phyloP scores from a whole-genome alignment of 2,888 invertebrate species.

The Xylophagus ater region DNA sequence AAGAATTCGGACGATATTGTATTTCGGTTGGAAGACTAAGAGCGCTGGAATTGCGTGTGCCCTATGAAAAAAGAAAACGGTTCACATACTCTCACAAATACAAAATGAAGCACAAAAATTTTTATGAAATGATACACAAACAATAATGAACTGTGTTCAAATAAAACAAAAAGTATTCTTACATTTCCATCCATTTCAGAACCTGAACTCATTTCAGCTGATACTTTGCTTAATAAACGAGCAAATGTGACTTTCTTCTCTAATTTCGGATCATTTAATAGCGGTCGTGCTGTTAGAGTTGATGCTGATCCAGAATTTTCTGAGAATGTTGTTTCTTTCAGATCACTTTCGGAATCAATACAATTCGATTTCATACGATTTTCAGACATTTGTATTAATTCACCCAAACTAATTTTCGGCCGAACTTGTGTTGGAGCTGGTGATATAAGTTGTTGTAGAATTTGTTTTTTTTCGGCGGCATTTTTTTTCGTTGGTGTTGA shows the following conservation, averaged over 20 bases:
- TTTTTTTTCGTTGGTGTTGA: constrained; percentile 68
- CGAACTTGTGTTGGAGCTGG: constrained; percentile 50
- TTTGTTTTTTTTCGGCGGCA: constrained; percentile 66
- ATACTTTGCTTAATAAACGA: constrained; percentile 58
- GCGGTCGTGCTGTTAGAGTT: constrained; percentile 45
- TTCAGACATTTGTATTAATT: constrained; percentile 63
- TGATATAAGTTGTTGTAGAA: constrained; percentile 63
- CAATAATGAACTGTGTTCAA: neutral
- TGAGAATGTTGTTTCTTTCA: constrained; percentile 51
- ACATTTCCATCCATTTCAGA: constrained; percentile 54
- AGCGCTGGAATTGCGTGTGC: constrained; percentile 29
- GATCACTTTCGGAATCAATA: constrained; percentile 41
- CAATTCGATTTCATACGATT: constrained; percentile 43
- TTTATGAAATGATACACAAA: neutral
- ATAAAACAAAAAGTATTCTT: constrained; percentile 11
- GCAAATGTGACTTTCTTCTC: constrained; percentile 74
- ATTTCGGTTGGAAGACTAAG: constrained; percentile 31
- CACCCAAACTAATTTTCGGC: constrained; percentile 50
- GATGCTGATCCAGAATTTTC: constrained; percentile 38
- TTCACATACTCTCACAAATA: constrained; percentile 6
- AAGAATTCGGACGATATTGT: constrained; percentile 38
- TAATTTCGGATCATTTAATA: constrained; percentile 52
- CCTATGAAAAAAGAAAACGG: constrained; percentile 19
- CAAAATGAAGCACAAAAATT: constrained; percentile 7
- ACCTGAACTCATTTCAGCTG: constrained; percentile 66